These are phyloP conservation scores for Seriola rivoliana DNA, from an alignment of 2,113 vertebrate species.

Conservation along the genomic window DNA sequence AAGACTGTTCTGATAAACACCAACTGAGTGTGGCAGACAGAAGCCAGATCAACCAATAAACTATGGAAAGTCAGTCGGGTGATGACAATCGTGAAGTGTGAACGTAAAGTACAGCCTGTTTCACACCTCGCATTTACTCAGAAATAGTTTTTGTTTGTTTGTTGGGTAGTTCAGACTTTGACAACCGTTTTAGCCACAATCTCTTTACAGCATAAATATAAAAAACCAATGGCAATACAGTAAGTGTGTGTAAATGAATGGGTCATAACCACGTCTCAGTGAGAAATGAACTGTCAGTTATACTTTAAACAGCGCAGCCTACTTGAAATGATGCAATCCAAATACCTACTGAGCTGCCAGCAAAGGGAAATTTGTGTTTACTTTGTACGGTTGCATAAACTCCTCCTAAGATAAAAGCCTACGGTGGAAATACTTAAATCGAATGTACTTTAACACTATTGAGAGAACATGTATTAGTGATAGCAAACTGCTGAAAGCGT, in stretches of 20 bases:
- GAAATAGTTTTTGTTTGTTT: not conserved
- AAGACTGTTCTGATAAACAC: not conserved
- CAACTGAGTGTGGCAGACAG: not conserved
- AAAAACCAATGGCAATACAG: not conserved
- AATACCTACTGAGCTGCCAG: constrained; percentile 15
- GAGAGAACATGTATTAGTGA: not conserved
- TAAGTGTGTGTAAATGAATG: not conserved
- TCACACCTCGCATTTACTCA: not conserved
- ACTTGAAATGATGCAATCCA: not conserved
- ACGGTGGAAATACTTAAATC: not conserved
- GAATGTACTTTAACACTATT: not conserved
- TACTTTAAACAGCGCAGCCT: not conserved
- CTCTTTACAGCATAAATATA: not conserved
- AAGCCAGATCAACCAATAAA: not conserved
- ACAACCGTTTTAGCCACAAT: not conserved
- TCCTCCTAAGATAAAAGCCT: constrained; percentile 4
- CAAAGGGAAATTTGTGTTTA: constrained; percentile 18
- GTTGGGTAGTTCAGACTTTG: not conserved
- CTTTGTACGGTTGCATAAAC: not conserved
- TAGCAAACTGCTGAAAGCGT: not conserved
- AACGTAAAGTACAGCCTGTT: not conserved
- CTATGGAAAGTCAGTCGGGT: not conserved
- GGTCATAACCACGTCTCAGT: not conserved
- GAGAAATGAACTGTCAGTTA: not conserved
- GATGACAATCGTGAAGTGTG: not conserved